Conservation (phyloP, 2,888 invertebrate genomes). For the Sarcophaga carnaria region DNA sequence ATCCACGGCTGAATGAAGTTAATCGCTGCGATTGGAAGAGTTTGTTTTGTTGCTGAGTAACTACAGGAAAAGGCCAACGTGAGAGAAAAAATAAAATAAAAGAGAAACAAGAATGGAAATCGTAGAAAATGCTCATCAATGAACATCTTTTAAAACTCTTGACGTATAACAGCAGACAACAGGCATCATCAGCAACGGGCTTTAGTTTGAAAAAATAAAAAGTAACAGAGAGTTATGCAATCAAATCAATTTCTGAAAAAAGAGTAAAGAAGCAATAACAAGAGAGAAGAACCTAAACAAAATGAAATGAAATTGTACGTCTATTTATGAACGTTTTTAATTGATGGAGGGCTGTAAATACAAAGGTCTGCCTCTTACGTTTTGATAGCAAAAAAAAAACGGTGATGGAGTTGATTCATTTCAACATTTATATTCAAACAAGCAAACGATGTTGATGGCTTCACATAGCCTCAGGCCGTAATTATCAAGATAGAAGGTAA, state of each 20-base stretch:
- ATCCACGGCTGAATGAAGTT: conserved; percentile 53
- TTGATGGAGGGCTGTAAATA: conserved; percentile 30
- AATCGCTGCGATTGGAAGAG: conserved; percentile 58
- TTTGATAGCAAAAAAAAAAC: background rate
- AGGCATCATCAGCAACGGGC: background rate
- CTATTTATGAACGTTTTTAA: conserved; percentile 38
- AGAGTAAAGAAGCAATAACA: background rate
- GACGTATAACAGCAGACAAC: conserved; percentile 13
- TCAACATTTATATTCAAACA: conserved; percentile 21
- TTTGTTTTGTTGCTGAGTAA: conserved; percentile 4
- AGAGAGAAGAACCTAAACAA: conserved; percentile 4
- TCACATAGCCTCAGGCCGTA: background rate
- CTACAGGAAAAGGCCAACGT: background rate
- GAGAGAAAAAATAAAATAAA: background rate
- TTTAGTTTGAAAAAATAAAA: background rate
- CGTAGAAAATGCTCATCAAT: conserved; percentile 16
- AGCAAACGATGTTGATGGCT: conserved; percentile 12
- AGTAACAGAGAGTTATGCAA: background rate
- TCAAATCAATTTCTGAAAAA: background rate
- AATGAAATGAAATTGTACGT: background rate
- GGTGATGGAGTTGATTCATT: background rate
- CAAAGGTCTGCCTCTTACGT: too few relatives aligned
- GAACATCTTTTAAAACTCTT: conserved; percentile 42
- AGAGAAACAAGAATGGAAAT: background rate
- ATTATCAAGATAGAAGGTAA: too few relatives aligned